Percentiles rank a stretch among this genome's conserved stretches.
Evolutionary conservation across 2,888 invertebrate species (phyloP).

Genomic region (Nomada fucata): DNA sequence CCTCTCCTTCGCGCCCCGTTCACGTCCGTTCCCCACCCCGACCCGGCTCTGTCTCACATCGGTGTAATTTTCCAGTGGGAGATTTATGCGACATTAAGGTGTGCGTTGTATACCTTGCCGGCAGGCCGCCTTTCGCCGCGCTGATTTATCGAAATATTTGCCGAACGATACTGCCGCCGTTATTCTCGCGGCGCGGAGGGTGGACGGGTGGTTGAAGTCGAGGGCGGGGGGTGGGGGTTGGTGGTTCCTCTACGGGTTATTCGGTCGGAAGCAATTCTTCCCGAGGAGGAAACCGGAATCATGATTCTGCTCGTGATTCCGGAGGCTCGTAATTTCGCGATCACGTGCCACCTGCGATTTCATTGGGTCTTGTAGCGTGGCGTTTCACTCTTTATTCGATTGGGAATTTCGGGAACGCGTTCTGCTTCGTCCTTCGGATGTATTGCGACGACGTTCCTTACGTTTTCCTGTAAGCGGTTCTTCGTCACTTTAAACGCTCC

Average conservation of each 20-base stretch:
- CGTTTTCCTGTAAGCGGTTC: no score
- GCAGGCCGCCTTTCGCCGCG: slow-evolving; percentile 66
- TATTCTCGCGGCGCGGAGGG: slow-evolving; percentile 28
- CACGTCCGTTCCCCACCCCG: slow-evolving; percentile 45
- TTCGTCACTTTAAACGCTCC: no score
- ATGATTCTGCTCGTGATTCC: slow-evolving; percentile 20
- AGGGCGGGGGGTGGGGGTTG: background rate
- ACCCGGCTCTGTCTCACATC: slow-evolving; percentile 75
- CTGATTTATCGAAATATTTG: slow-evolving; percentile 79
- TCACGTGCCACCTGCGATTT: background rate
- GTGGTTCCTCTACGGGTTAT: slow-evolving; percentile 27
- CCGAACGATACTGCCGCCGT: slow-evolving; percentile 64
- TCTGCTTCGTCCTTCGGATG: no score
- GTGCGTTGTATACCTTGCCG: slow-evolving; percentile 76
- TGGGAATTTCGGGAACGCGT: no score
- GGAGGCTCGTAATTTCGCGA: slow-evolving; percentile 19
- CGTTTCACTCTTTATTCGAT: background rate
- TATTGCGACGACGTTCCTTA: no score
- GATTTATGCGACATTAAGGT: slow-evolving; percentile 84
- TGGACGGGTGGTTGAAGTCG: background rate
- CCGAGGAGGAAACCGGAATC: background rate
- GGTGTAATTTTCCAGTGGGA: slow-evolving; percentile 83
- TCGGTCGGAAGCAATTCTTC: slow-evolving; percentile 26
- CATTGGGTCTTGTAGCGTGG: background rate
- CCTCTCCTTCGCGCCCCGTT: slow-evolving; percentile 62